Evolutionary conservation across 2,797 vertebrate species (phyloP).

Genomic region (Trichosurus vulpecula): DNA sequence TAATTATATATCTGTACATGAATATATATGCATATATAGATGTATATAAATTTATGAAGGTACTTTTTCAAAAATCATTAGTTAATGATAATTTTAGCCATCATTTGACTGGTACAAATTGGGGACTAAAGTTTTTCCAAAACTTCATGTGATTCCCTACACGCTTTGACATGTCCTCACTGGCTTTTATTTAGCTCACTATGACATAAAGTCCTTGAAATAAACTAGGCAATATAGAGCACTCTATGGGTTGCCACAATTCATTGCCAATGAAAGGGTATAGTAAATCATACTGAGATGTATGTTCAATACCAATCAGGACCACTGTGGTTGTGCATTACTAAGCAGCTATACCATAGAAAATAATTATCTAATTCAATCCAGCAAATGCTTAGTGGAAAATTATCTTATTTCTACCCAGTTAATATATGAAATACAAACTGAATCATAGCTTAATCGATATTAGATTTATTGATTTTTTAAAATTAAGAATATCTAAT

Average conservation of each 20-base stretch:
- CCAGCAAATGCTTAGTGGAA: conserved; percentile 11
- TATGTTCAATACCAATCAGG: conserved; percentile 26
- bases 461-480: conserved; percentile 12
- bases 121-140: conserved; percentile 8
- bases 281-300: conserved; percentile 18
- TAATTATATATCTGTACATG: neutral
- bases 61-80: conserved; percentile 36
- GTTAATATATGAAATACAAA: neutral
- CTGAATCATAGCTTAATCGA: neutral
- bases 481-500: neutral
- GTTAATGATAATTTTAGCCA: conserved; percentile 30
- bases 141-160: conserved; percentile 9
- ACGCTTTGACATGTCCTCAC: conserved; percentile 11
- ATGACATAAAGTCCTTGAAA: conserved; percentile 40
- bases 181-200: conserved; percentile 18
- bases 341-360: conserved; percentile 20
- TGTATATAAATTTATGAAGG: neutral
- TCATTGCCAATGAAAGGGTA: conserved; percentile 9
- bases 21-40: neutral
- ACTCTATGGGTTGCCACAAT: conserved; percentile 13
- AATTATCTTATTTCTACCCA: neutral
- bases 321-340: conserved; percentile 24
- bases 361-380: conserved; percentile 3
- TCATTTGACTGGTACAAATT: conserved; percentile 44
- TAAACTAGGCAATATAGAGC: conserved; percentile 3